Conservation (phyloP, 92 coral and sea anemone genomes). For the Parazoanthus swiftii region DNA sequence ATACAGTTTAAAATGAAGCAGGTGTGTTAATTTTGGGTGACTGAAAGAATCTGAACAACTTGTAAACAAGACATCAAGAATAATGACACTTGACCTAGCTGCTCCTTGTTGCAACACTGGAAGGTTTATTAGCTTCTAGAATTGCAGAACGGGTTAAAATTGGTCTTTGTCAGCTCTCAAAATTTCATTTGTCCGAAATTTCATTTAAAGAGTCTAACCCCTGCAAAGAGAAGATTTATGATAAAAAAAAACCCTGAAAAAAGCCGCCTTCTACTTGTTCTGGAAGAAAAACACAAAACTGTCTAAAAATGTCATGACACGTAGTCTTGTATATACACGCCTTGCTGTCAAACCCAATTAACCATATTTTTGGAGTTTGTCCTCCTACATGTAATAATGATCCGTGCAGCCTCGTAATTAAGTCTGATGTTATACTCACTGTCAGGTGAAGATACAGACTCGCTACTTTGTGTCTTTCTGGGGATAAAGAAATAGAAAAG, state of each 20-base stretch:
- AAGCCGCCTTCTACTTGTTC: neutral
- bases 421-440: slow-evolving; percentile 19
- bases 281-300: slow-evolving; percentile 43
- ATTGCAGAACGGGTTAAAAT: neutral
- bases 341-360: too few relatives aligned
- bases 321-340: neutral
- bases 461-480: slow-evolving; percentile 18
- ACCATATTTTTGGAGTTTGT: neutral
- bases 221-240: neutral
- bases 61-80: neutral
- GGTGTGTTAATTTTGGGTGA: too few relatives aligned
- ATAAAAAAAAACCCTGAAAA: neutral
- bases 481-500: neutral
- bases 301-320: slow-evolving; percentile 49
- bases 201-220: neutral
- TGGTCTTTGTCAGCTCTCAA: neutral
- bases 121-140: neutral
- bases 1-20: too few relatives aligned
- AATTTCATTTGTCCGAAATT: neutral
- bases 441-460: slow-evolving; percentile 17
- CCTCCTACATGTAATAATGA: too few relatives aligned
- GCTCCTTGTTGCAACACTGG: neutral
- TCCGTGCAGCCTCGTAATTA: neutral
- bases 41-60: too few relatives aligned
- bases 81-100: neutral